Evolutionary conservation across 1,140 invertebrate species (phyloP), one percentile per base, ranked within the genome.

Genomic region (Aleiodes sp.): DNA sequence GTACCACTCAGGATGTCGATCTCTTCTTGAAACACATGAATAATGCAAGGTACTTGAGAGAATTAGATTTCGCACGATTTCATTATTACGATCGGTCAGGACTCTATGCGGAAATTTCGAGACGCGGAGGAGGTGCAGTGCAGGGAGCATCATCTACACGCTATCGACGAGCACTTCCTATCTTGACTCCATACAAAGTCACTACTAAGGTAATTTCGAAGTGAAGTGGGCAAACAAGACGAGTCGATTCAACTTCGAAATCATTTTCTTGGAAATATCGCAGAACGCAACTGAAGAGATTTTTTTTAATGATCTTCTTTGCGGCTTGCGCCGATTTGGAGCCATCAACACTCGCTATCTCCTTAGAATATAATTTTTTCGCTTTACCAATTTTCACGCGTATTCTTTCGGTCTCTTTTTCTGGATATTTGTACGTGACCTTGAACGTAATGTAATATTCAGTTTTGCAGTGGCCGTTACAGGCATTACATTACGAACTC

Each of bases 21-120:
- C 88, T 94, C 43, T 90, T 93, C 60, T 82, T 94, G 0, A 86
- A 87, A 2, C 94, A 96, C 79, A 96, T 96, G 94, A 96, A 96
- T 80, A 96, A 96, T 79, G 92, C 93, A 0, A 88, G 94, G 7
- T 96, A 94, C 70, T 79, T 95, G 1, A 87, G 94, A 6, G 94
- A 95, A 78, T 82, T 94, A 63, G 94, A 96, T 79, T 95, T 96
- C 83, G 94, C 92, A 2, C 87, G 93, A 24, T 94, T 94, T 76
- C 89, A 93, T 73, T 94, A 91, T 80, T 94, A 93, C 70, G 90
- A 92, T 35, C 80, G 90, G 69, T 90, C 89, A 6, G 91, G 92
- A 12, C 87, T 94, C 2, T 93, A 92, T 65, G 80, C 78, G 0
- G 88, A 88, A 52, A 89, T 94, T 12, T 83, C 78, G 9, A 88